These are phyloP conservation scores for Erythrocercus mccallii DNA, from an alignment of 2,113 vertebrate genomes.

Conservation along the genomic window DNA sequence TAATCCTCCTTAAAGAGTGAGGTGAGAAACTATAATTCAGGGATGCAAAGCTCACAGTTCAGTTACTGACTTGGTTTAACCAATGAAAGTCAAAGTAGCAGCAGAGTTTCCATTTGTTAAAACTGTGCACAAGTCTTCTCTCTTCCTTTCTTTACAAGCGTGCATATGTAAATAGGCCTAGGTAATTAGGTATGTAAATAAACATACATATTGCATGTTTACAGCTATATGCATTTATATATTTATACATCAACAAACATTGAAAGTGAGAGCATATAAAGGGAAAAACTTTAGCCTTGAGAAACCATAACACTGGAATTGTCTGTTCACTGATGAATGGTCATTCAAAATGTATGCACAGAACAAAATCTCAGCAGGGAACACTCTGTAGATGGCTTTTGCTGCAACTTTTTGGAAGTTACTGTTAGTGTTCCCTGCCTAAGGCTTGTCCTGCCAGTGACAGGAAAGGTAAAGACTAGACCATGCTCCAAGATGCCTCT, in stretches of 20 bases:
- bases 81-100: not conserved
- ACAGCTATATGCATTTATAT: not conserved
- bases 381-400: not conserved
- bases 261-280: not conserved
- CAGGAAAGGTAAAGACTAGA: not conserved
- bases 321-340: not conserved
- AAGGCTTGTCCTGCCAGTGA: not conserved
- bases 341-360: not conserved
- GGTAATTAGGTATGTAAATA: not conserved
- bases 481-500: not conserved
- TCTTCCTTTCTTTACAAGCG: not conserved
- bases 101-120: not conserved
- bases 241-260: not conserved
- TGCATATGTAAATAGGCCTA: not conserved
- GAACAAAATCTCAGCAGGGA: not conserved
- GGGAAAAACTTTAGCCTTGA: not conserved
- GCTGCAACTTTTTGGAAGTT: not conserved
- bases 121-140: not conserved
- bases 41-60: not conserved
- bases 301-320: not conserved
- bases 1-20: slow-evolving; percentile 21
- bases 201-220: not conserved
- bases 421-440: not conserved
- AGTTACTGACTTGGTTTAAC: not conserved
- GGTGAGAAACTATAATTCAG: slow-evolving; percentile 1